phyloP scores from a whole-genome alignment of 2,797 vertebrate genomes.

The Bovichtus diacanthus region DNA sequence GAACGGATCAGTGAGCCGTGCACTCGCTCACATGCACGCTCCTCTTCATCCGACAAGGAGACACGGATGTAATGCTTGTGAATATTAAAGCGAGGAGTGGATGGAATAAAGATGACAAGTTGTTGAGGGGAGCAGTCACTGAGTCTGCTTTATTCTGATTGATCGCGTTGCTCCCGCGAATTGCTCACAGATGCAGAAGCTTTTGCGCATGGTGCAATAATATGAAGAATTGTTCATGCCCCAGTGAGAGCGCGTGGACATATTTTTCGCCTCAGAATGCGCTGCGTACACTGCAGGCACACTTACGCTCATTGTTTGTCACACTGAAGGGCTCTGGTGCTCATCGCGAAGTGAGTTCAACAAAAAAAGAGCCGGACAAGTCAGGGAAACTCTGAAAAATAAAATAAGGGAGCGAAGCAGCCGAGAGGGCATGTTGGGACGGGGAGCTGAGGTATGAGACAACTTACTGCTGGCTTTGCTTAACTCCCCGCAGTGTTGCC shows the following conservation, averaged over 20 bases:
- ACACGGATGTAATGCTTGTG: conserved; percentile 38
- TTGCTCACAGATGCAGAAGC: conserved; percentile 51
- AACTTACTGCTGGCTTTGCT: conserved; percentile 56
- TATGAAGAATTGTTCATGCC: conserved; percentile 51
- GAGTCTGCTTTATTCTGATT: conserved; percentile 58
- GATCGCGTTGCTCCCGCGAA: conserved; percentile 38
- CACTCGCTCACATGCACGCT: conserved; percentile 42
- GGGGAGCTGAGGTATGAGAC: conserved; percentile 56
- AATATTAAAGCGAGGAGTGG: conserved; percentile 49
- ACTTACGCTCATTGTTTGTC: conserved; percentile 45
- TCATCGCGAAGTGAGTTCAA: conserved; percentile 48
- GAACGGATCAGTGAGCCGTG: conserved; percentile 29
- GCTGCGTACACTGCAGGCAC: conserved; percentile 1
- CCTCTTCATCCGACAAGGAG: conserved; percentile 24
- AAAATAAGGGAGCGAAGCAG: conserved; percentile 42
- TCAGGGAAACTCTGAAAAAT: conserved; percentile 48
- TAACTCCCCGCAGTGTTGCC: conserved; percentile 42
- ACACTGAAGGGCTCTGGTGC: conserved; percentile 40
- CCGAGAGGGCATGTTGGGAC: conserved; percentile 57
- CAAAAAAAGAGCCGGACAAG: conserved; percentile 25
- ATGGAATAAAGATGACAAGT: conserved; percentile 67
- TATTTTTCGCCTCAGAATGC: conserved; percentile 23
- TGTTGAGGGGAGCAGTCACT: conserved; percentile 44
- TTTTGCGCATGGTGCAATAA: conserved; percentile 45
- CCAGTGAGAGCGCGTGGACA: conserved; percentile 25